Percentiles rank a stretch among this genome's conserved stretches.
These are phyloP conservation scores for Nestor notabilis DNA, from an alignment of 2,113 vertebrate genomes.

Conservation along the genomic window DNA sequence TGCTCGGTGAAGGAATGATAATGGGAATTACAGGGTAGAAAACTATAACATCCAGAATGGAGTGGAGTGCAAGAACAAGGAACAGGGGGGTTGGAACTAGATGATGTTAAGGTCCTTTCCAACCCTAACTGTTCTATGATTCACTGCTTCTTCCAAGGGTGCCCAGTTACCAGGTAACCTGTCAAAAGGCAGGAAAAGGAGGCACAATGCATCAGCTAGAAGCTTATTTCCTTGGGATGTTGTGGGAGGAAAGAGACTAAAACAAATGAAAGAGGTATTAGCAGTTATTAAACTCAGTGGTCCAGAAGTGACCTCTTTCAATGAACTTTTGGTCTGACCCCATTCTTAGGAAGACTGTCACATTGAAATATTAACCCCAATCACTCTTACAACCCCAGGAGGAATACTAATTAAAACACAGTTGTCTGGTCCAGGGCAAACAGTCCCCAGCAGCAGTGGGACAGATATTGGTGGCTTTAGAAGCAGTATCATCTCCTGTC, in stretches of 20 bases:
- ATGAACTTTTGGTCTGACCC: neutral
- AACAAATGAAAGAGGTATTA: neutral
- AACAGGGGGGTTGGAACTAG: neutral
- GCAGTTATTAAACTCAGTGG: neutral
- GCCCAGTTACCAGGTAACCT: neutral
- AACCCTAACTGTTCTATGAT: neutral
- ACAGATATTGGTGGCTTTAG: neutral
- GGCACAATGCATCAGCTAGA: neutral
- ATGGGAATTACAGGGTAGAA: neutral
- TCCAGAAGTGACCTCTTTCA: neutral
- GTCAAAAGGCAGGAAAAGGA: neutral
- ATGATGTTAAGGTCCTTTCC: neutral
- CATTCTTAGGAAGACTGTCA: neutral
- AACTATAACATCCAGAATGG: neutral
- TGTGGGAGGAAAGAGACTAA: neutral
- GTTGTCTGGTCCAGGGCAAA: neutral
- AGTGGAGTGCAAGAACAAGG: neutral
- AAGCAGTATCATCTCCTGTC: neutral
- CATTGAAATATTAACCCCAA: neutral
- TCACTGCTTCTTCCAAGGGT: neutral
- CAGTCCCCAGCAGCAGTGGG: neutral
- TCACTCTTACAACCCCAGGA: neutral
- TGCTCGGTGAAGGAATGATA: neutral
- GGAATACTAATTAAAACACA: constrained; percentile 12
- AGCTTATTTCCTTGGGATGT: neutral